These are phyloP conservation scores for Sebastes oblongus DNA, from an alignment of 2,797 vertebrate species.

Conservation along the genomic window DNA sequence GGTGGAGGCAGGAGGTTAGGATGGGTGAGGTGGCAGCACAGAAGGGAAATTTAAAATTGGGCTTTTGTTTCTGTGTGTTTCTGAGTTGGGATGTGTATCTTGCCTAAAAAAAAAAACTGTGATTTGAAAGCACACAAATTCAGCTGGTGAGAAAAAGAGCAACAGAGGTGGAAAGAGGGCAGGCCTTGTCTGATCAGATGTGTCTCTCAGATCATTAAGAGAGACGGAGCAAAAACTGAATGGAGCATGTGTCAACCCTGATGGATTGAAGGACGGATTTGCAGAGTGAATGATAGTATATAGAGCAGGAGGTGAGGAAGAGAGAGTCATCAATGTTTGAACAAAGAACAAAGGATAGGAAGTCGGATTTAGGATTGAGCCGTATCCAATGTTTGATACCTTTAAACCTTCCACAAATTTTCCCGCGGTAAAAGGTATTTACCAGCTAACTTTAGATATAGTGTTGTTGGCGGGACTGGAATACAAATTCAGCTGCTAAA, in stretches of 20 bases:
- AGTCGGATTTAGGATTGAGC: neutral
- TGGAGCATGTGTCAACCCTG: conserved; percentile 1
- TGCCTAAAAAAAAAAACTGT: neutral
- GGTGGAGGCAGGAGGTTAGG: conserved; percentile 44
- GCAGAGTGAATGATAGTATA: conserved; percentile 1
- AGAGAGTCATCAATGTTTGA: conserved; percentile 13
- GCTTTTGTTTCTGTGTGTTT: conserved; percentile 2
- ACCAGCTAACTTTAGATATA: neutral
- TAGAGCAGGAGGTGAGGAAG: neutral
- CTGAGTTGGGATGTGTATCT: neutral
- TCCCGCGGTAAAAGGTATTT: neutral
- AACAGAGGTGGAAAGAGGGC: neutral
- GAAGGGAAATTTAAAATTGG: conserved; percentile 18
- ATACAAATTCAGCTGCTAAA: neutral
- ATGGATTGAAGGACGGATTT: conserved; percentile 19
- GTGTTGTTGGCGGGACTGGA: neutral
- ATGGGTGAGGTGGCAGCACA: neutral
- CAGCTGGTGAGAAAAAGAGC: neutral
- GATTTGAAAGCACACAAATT: neutral
- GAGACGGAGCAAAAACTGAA: neutral
- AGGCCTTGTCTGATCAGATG: conserved; percentile 17
- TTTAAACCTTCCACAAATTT: conserved; percentile 24
- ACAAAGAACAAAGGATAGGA: conserved; percentile 27
- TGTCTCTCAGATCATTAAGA: conserved; percentile 11
- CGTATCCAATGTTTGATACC: neutral